Base-by-base conservation (phyloP, 2,888 invertebrate genomes). In the Sycophila texana region DNA sequence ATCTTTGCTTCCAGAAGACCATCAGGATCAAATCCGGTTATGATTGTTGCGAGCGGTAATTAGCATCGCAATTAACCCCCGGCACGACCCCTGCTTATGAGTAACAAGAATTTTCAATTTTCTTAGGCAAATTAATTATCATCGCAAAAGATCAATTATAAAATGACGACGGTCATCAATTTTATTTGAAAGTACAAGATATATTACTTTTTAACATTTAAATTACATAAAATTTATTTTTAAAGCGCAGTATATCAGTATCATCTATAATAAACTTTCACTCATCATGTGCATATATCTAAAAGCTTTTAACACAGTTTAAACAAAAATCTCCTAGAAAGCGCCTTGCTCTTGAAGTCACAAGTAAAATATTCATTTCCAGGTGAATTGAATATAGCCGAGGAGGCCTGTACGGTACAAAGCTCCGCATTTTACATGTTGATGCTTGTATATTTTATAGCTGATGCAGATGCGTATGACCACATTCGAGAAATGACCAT, bases 391-490 rank as follows among this genome's bases (percentile, higher is more conserved):
- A 30, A 10, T 30, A 67, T 16, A 60, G n/a, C 16, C 49, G 26
- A 47, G 60, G n/a, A 75, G 67, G 30, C 63, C 66, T 20, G 1
- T 39, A 10, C 39, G 20, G 26, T 58, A 74, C 74, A 74, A 67
- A 66, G 58, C 16, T 18, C 12, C 22, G 55, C 53, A 63, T 22
- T 75, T 75, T 68, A 74, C 66, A 49, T 4, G n/a, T 22, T 5
- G 39, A 57, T 51, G 39, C 53, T 61, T 20, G 10, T 20, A 60
- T 14, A 20, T 60, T 66, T 26, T 58, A 66, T 66, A 20, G 22
- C 58, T 10, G 57, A 20, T 47, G 26, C 53, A 63, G 20, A 10
- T 18, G 16, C 13, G 51, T 18, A 18, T 22, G 30, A 26, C 72
- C 53, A 22, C 61, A 47, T 10, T n/a, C 2, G 20, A 26, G 58